Base-by-base conservation (phyloP, 2,113 vertebrate genomes). In the Nannospalax galili region DNA sequence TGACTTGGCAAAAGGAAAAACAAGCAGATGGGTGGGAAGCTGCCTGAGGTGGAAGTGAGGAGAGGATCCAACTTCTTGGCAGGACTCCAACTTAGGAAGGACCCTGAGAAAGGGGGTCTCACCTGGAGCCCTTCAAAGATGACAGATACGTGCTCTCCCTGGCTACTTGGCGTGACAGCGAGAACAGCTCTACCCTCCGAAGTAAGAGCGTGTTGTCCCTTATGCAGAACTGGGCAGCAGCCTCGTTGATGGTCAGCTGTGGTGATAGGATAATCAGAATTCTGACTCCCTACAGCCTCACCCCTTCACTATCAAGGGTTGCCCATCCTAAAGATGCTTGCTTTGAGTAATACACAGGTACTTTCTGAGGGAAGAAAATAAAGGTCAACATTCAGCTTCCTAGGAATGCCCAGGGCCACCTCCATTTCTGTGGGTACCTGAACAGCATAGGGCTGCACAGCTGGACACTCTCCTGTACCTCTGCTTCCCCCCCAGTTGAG, bases 221-320 rank as follows among this genome's bases (percentile, higher is more conserved):
- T 97, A 99, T 99, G 97, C 99, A 99, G 98, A 99, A 99, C 98
- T 99, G 99, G 37, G 99, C 99, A 0, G 99, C 99, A 2, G 99
- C 99, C 97, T 99, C 99, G 1, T 99, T 99, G 98, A 99, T 99
- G 98, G 99, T 99, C 97, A 99, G 96, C 99, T 99, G 98, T 75
- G 69, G 93, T 90, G 96, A 95, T 60, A 92, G 67, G 89, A 90
- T 0, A 7, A 26, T 26, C 42, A 5, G 95, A 80, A 82, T 3
- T 81, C 72, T 0, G 0, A 65, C 19, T 86, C 48, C 16, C 56
- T 5, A 22, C 0, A n/a, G 15, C 80, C 4, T 3, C 56, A n/a
- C 64, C 60, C 22, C 64, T 86, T 64, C 64, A 42, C 24, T 37
- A 62, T 4, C 65, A 69, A 56, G 10, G 3, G 12, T 87, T 16